Base-by-base conservation (phyloP, 2,113 vertebrate genomes). In the Electrona antarctica region DNA sequence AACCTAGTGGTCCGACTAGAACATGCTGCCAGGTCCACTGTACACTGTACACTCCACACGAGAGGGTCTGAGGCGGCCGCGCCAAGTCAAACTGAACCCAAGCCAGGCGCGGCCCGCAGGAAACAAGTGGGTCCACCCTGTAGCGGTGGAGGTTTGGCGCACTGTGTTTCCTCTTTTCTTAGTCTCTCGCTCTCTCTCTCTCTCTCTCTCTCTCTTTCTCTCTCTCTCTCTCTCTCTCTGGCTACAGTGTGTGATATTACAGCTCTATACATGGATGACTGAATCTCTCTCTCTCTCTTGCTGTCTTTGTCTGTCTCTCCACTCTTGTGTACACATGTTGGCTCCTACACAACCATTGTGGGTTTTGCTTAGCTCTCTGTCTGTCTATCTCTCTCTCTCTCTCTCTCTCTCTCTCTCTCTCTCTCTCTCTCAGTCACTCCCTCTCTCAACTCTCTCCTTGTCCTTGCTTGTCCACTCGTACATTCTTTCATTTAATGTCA, bases 401-500 rank as follows among this genome's bases (percentile, higher is more conserved):
- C 33, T 41, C 3, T 41, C 33, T 41, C 3, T 41, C 33, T 41
- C 3, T 41, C 33, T 41, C 5, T 41, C 33, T 41, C 3, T 41
- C 33, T 41, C 3, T 41, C 33, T 41, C 33, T 41, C 33, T 41
- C 33, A 41, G 33, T 41, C 33, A 41, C 33, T 41, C 33, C 33
- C 33, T 41, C 33, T 41, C 33, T 41, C 33, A 41, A 41, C 33
- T 41, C 33, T 41, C 33, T 41, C 33, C 33, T 41, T 41, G 33
- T 41, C 54, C 3, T 59, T 11, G 21, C 75, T 64, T 28, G 62
- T 81, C 77, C 76, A 73, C 69, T 71, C 69, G 69, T 76, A 68
- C 76, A 70, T 74, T 88, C 71, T 77, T 81, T 57, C 51, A 79
- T 87, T 83, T 88, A 80, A 90, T 90, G 84, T 83, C 79, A 81